Conservation (phyloP, 2,113 vertebrate species). For the Casuarius casuarius region DNA sequence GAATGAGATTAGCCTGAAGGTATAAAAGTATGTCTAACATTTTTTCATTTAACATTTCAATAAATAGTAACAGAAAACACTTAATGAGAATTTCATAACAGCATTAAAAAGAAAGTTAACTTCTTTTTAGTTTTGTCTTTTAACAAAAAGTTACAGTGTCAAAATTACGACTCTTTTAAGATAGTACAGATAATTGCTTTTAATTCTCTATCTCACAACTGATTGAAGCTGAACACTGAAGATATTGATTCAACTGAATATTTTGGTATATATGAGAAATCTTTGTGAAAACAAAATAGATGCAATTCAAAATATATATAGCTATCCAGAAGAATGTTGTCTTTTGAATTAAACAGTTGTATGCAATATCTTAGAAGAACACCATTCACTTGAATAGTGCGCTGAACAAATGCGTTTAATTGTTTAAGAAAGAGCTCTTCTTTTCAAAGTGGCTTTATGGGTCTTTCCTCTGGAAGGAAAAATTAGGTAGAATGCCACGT, state of each 20-base stretch:
- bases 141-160: neutral
- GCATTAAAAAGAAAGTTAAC: neutral
- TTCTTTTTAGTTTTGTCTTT: neutral
- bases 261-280: neutral
- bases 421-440: neutral
- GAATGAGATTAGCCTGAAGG: slow-evolving; percentile 52
- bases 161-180: neutral
- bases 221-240: neutral
- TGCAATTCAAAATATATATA: neutral
- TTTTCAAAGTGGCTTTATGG: neutral
- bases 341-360: neutral
- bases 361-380: neutral
- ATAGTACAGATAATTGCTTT: neutral
- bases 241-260: neutral
- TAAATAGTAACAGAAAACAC: slow-evolving; percentile 59
- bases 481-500: neutral
- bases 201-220: neutral
- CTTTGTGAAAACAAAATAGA: neutral
- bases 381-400: neutral
- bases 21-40: slow-evolving; percentile 45
- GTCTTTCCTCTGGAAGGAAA: neutral
- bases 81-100: slow-evolving; percentile 1
- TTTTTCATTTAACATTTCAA: slow-evolving; percentile 55
- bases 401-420: neutral
- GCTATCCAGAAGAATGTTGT: neutral